Conservation (phyloP, 2,888 invertebrate genomes). For the Chrysolina haemoptera region DNA sequence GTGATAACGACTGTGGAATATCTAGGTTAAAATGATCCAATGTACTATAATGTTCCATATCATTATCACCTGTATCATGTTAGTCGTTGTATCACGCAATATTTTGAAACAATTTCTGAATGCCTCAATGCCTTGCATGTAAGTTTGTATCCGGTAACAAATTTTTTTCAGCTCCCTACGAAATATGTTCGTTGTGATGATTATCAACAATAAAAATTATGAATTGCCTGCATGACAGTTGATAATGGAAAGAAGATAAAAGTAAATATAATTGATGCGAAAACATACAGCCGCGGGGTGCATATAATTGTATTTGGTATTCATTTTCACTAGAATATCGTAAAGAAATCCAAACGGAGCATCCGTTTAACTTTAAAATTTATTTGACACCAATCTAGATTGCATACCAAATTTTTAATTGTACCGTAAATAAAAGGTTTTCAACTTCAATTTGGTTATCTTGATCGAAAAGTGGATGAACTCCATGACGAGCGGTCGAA, state of each 20-base stretch:
- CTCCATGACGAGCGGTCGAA: too few species aligned
- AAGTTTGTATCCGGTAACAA: too few species aligned
- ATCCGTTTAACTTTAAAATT: slow-evolving; percentile 43
- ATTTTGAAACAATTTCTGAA: too few species aligned
- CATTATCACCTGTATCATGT: too few species aligned
- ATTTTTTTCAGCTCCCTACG: too few species aligned
- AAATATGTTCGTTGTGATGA: too few species aligned
- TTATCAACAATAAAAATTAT: slow-evolving; percentile 28
- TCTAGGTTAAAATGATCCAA: too few species aligned
- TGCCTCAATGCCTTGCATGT: too few species aligned
- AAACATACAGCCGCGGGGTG: slow-evolving; percentile 43
- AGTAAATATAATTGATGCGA: slow-evolving; percentile 48
- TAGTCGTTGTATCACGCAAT: too few species aligned
- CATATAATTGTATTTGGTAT: slow-evolving; percentile 34
- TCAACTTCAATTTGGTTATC: slow-evolving; percentile 42
- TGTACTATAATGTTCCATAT: too few species aligned
- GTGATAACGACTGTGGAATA: too few species aligned
- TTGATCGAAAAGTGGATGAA: slow-evolving; percentile 14
- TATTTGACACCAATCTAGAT: slow-evolving; percentile 44
- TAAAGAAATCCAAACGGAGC: slow-evolving; percentile 40
- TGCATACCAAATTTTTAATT: slow-evolving; percentile 41
- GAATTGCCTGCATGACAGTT: slow-evolving; percentile 48
- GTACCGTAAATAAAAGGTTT: slow-evolving; percentile 38
- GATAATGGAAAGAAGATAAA: slow-evolving; percentile 48
- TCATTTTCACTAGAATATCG: slow-evolving; percentile 27